Evolutionary conservation across 2,113 vertebrate species (phyloP), one percentile per base, ranked within the genome.

Genomic region (Bombycilla garrulus): DNA sequence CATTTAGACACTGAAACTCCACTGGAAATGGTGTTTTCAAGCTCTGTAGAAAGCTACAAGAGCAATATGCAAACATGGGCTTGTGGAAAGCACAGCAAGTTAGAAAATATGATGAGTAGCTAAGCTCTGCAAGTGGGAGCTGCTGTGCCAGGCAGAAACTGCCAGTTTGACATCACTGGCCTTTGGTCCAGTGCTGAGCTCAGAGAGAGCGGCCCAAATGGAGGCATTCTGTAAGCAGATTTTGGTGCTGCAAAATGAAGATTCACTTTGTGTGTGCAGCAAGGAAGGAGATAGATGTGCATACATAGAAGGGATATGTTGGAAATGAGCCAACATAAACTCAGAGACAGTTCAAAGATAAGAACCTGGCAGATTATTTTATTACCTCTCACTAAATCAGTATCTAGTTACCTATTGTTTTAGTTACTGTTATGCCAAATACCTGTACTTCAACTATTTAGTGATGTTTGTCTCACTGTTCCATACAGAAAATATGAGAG

Each of bases 401-500:
- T 15, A 62, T 81, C 14, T 61, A 57, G 9, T 50, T 69, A n/a
- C 11, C 14, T 47, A 1, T 47, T 73, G 35, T 56, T 57, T 35
- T 71, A 81, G 31, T 74, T 5, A 54, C 15, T 66, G 6, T 66
- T 86, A 13, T 40, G 16, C 58, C 48, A 81, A 58, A 42, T 61
- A 58, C 14, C 40, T 78, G 7, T 86, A 35, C 20, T 60, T 64
- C 17, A 78, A 0, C 45, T 35, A 1, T 35, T 67, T 84, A 29
- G 48, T 67, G 9, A 12, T 50, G 18, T 35, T 83, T 79, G 22
- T 64, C 45, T 92, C 23, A 11, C 36, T 47, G 8, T 83, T 17
- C 18, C 10, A 21, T 54, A 18, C 9, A 57, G 60, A 7, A 23
- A 67, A 24, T 51, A 44, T 0, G 0, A n/a, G 25, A 86, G 6